Conservation (phyloP, 2,888 invertebrate genomes). For the Agonum fuliginosum region DNA sequence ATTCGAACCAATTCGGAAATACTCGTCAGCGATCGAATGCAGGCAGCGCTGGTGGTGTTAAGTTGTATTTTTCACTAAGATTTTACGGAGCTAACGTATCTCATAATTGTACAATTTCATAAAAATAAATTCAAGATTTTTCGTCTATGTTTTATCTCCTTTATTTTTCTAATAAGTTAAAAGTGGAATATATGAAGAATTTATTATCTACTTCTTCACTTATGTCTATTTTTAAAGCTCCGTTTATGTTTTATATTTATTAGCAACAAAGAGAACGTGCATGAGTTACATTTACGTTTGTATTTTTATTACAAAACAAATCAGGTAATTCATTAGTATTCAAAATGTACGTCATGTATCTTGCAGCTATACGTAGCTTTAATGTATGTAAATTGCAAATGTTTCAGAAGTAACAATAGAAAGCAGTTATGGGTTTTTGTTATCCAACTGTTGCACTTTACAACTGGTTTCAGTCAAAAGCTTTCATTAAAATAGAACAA, state of each 20-base stretch:
- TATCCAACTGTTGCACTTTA: slow-evolving; percentile 47
- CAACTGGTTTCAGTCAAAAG: slow-evolving; percentile 30
- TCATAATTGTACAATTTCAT: too few relatives aligned
- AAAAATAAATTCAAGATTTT: too few relatives aligned
- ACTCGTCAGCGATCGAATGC: too few relatives aligned
- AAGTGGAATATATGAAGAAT: too few relatives aligned
- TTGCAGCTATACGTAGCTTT: slow-evolving; percentile 27
- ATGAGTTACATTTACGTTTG: neutral
- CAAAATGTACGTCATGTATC: slow-evolving; percentile 35
- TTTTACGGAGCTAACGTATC: too few relatives aligned
- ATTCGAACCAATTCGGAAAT: too few relatives aligned
- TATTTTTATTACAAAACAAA: slow-evolving; percentile 32
- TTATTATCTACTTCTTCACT: neutral
- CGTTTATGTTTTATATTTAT: neutral
- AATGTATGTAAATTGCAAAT: slow-evolving; percentile 47
- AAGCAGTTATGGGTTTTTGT: slow-evolving; percentile 44
- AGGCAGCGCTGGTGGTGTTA: too few relatives aligned
- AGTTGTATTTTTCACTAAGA: too few relatives aligned
- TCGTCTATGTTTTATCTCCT: too few relatives aligned
- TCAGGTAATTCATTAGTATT: slow-evolving; percentile 44
- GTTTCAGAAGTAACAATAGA: slow-evolving; percentile 47
- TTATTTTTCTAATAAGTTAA: too few relatives aligned
- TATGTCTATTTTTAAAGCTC: neutral
- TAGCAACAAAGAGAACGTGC: slow-evolving; percentile 30
- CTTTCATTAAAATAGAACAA: slow-evolving; percentile 28